A percentile compares a stretch with the other conserved stretches of the same genome.
Evolutionary conservation across 2,797 vertebrate species (phyloP).

Genomic region (Rachycentron canadum): DNA sequence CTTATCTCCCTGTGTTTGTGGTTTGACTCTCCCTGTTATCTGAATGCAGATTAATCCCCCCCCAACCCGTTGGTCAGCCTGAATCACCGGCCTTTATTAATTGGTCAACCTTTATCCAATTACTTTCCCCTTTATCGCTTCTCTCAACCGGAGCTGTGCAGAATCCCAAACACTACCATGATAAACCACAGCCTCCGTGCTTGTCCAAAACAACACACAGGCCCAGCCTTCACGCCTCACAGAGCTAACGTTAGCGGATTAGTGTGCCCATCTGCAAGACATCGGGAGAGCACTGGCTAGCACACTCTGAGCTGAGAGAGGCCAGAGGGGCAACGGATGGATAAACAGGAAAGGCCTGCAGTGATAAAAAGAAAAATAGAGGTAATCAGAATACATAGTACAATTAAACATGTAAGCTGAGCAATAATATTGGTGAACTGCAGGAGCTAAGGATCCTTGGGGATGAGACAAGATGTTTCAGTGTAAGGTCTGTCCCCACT

Average conservation of each 20-base stretch:
- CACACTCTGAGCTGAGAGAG: constrained; percentile 59
- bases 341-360: constrained; percentile 71
- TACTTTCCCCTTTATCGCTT: constrained; percentile 75
- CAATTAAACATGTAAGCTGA: constrained; percentile 42
- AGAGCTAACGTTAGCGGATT: constrained; percentile 75
- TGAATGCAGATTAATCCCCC: constrained; percentile 64
- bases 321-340: constrained; percentile 69
- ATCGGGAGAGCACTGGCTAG: constrained; percentile 68
- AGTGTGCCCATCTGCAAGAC: constrained; percentile 77
- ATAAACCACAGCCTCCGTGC: constrained; percentile 43
- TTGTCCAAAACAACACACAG: constrained; percentile 56
- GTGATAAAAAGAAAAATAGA: constrained; percentile 44
- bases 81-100: constrained; percentile 75
- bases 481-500: not conserved
- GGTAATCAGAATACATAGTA: constrained; percentile 25
- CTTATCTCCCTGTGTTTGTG: constrained; percentile 58
- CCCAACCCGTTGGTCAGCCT: constrained; percentile 46
- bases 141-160: constrained; percentile 54
- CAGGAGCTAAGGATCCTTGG: not conserved
- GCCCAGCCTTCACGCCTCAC: constrained; percentile 72
- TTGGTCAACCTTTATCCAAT: constrained; percentile 80
- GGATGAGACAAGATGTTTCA: not conserved
- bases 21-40: constrained; percentile 63
- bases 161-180: constrained; percentile 61
- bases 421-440: constrained; percentile 14